These are phyloP conservation scores for Onychomys arenicola DNA, from an alignment of 2,797 vertebrate genomes.

Conservation along the genomic window DNA sequence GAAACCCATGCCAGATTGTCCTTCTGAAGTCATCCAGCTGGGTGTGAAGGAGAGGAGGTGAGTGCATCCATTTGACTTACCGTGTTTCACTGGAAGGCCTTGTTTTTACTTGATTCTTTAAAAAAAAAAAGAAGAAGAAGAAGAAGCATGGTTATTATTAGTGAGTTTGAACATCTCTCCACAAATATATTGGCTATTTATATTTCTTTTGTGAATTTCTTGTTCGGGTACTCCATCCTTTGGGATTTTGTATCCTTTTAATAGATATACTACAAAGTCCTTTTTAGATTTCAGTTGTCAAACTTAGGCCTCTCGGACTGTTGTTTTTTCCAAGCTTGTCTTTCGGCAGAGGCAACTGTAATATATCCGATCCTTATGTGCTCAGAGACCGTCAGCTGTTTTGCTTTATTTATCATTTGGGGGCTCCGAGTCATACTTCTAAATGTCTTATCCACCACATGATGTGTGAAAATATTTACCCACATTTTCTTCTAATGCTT, in stretches of 20 bases:
- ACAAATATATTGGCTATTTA: not conserved
- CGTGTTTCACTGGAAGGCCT: not conserved
- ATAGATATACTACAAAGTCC: not conserved
- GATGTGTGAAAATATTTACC: not conserved
- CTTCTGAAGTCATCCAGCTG: not conserved
- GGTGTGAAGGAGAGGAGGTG: not conserved
- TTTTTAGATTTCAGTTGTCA: not conserved
- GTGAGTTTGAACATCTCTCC: not conserved
- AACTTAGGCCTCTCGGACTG: not conserved
- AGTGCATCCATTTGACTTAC: not conserved
- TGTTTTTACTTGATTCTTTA: not conserved
- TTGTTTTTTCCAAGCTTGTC: not conserved
- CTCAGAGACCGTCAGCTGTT: not conserved
- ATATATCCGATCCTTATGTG: not conserved
- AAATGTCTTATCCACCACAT: not conserved
- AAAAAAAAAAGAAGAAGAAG: not conserved
- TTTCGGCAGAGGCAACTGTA: not conserved
- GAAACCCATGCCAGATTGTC: not conserved
- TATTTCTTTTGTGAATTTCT: slow-evolving; percentile 15
- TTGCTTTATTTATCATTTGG: not conserved
- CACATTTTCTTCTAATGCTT: slow-evolving; percentile 56
- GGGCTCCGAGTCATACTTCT: not conserved
- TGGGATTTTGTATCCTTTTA: not conserved
- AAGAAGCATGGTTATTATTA: not conserved
- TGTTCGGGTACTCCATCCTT: not conserved